Evolutionary conservation across 2,888 invertebrate species (phyloP), one percentile per base, ranked within the genome.

Genomic region (Peribatodes rhomboidaria): DNA sequence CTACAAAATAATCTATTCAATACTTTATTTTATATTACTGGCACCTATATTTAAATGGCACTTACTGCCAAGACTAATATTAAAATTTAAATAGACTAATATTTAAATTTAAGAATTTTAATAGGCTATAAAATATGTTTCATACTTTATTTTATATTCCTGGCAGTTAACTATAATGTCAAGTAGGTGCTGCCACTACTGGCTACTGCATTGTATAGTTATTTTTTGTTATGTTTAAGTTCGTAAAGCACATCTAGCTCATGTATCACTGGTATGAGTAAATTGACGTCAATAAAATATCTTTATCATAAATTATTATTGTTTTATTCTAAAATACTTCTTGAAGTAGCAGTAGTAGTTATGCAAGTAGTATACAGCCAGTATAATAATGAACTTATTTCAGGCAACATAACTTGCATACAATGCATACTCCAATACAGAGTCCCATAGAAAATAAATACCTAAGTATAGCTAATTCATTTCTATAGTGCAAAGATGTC

Each of bases 161-260:
- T 66, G 56, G 60, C 61, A 66, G 70, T 63, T 68, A 53, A 31
- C 44, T 52, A 7, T 14, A 31, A 44, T 31, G 27, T 20, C 14
- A 7, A 35, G 33, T 33, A 41, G 16, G 41, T 58, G n/a, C 58
- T 27, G 27, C 6, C 2, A 6, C 3, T 27, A 27, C 6, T 27
- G 27, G 2, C 27, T 27, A n/a, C n/a, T 33, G 41, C 9, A 31
- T 61, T 54, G 31, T 55, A 55, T 41, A 59, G 59, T 44, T n/a
- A n/a, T n/a, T 44, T 35, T 35, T 41, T 49, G 31, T 61, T 54
- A 53, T 10, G 39, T 65, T 46, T 39, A 41, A 59, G 61, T 50
- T 61, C 54, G 33, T 46, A 33, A 16, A n/a, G 50, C 50, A 62
- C 52, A 33, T 18, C 11, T 55, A 55, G 20, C 56, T 62, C 18